Evolutionary conservation across 2,888 invertebrate genomes (phyloP).

Genomic region (Mythimna albipuncta): DNA sequence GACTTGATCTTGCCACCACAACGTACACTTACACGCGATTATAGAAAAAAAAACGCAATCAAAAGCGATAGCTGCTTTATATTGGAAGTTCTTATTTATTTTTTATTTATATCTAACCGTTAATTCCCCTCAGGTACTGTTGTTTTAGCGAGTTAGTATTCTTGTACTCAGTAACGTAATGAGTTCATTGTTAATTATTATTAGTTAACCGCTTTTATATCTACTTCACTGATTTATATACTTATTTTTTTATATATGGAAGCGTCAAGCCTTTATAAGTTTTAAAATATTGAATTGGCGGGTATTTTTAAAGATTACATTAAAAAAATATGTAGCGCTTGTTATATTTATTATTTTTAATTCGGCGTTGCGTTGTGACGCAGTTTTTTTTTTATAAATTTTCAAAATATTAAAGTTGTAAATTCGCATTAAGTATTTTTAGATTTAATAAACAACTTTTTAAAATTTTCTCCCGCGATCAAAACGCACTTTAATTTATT

Average conservation of each 20-base stretch:
- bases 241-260: conserved; percentile 6
- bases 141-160: conserved; percentile 58
- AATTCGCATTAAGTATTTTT: neutral
- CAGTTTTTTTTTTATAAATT: neutral
- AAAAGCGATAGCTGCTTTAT: conserved; percentile 10
- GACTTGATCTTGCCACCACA: conserved; percentile 34
- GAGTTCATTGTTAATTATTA: conserved; percentile 40
- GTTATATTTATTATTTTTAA: neutral
- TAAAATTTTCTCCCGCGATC: neutral
- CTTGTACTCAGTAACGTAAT: conserved; percentile 58
- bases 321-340: conserved; percentile 11
- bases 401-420: conserved; percentile 1
- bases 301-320: conserved; percentile 5
- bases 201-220: conserved; percentile 28
- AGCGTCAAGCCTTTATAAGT: conserved; percentile 13
- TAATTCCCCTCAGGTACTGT: conserved; percentile 59
- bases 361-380: neutral
- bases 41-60: neutral
- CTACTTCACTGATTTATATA: conserved; percentile 33
- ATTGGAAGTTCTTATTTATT: conserved; percentile 10
- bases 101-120: conserved; percentile 22
- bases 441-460: neutral
- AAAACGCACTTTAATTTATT: conserved; percentile 10
- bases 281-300: neutral
- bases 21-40: conserved; percentile 17